Percentiles rank a stretch among this genome's conserved stretches.
Evolutionary conservation across 2,888 invertebrate species (phyloP).

Genomic region (Watsonalla cultraria): DNA sequence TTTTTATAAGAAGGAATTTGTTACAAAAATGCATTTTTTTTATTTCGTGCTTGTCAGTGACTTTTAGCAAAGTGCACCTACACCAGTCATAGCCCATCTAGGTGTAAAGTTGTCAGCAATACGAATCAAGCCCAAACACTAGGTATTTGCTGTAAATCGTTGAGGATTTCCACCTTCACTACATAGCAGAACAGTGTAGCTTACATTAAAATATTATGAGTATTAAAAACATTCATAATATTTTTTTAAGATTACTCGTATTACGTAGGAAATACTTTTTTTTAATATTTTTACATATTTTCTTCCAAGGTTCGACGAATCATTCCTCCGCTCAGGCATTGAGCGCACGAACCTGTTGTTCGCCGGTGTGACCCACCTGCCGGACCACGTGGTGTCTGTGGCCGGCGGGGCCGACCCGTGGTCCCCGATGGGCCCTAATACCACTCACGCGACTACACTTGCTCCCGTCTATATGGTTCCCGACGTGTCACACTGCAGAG

Average conservation of each 20-base stretch:
- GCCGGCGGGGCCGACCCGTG: conserved; percentile 58
- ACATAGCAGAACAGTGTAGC: too few species aligned
- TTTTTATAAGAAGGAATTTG: too few species aligned
- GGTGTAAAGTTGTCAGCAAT: too few species aligned
- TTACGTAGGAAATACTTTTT: too few species aligned
- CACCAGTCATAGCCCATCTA: too few species aligned
- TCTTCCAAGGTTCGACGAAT: conserved; percentile 48
- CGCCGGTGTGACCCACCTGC: conserved; percentile 41
- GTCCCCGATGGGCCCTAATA: conserved; percentile 52
- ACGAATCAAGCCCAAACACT: too few species aligned
- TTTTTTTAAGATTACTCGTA: too few species aligned
- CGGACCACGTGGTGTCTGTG: conserved; percentile 54
- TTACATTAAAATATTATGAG: not conserved
- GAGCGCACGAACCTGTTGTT: conserved; percentile 65
- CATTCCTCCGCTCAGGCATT: conserved; percentile 50
- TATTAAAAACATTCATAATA: not conserved
- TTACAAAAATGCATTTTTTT: too few species aligned
- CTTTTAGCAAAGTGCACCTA: too few species aligned
- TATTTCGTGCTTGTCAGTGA: too few species aligned
- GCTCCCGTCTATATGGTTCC: conserved; percentile 55
- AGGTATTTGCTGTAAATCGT: not conserved
- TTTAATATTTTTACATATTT: too few species aligned
- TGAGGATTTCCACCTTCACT: too few species aligned
- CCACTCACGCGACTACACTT: conserved; percentile 28
- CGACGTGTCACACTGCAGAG: conserved; percentile 49